Evolutionary conservation across 1,140 invertebrate genomes (phyloP), one percentile per base, ranked within the genome.

Genomic region (Aleiodes sp.): DNA sequence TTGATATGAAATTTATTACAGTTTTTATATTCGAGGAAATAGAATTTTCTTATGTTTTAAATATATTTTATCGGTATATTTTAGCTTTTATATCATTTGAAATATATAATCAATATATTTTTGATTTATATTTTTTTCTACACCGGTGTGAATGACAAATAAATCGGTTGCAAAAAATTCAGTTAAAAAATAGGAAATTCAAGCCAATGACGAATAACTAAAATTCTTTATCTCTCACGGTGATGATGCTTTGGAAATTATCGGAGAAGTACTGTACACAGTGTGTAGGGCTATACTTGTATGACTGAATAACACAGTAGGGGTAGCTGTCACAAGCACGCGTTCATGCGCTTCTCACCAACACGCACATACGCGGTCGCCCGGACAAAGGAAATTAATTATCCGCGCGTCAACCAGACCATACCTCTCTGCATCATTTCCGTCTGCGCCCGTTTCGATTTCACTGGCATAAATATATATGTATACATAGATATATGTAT

Each of bases 361-460:
- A 59, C 37, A 60, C 57, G 56, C 10, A 29, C 10, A 41, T 43
- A 37, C 16, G 14, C 37, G 9, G n/a, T 59, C 6, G 28, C 56
- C 12, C 12, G 56, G 16, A 68, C 66, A 68, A 68, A 68, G 66
- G 66, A 68, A 68, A 68, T 68, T 68, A 68, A 68, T 68, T 68
- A 68, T 61, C 59, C 37, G 31, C 57, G 37, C 56, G 56, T 59
- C 56, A 59, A 59, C 56, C 56, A 59, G 28, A 59, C 56, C 28
- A 52, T 59, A 59, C 19, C 56, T 60, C 66, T 21, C 26, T 60
- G 52, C 65, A 59, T 60, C 63, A 65, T 67, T 59, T 59, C 65
- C 65, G 28, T 39, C 43, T 35, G 29, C 26, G 26, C 46, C 26
- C 16, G 29, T 59, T 59, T 59, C 28, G 35, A 59, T 8, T 56